Evolutionary conservation across 2,113 vertebrate genomes (phyloP).

Genomic region (Paralichthys olivaceus): DNA sequence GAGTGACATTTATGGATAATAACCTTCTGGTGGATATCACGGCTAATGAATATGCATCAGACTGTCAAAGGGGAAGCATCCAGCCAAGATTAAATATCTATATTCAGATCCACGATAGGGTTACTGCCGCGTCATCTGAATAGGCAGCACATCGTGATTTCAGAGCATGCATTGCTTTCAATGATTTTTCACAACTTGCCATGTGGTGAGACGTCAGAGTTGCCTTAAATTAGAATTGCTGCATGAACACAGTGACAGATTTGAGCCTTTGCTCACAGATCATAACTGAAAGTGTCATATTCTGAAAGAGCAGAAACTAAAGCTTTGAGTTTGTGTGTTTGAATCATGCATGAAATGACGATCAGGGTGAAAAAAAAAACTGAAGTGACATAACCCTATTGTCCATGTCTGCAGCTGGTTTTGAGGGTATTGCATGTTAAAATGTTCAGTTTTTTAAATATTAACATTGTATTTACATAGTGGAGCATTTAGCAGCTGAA

Average conservation of each 20-base stretch:
- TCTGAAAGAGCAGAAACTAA: neutral
- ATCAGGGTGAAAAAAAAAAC: no score
- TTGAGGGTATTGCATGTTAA: no score
- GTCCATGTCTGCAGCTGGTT: no score
- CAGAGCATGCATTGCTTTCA: neutral
- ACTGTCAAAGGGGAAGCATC: slow-evolving; percentile 67
- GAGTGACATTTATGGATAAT: slow-evolving; percentile 86
- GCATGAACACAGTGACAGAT: neutral
- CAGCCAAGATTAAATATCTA: slow-evolving; percentile 69
- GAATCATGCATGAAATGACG: no score
- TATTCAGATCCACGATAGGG: slow-evolving; percentile 58
- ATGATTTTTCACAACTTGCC: slow-evolving; percentile 4
- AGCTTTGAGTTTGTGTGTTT: no score
- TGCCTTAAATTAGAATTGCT: neutral
- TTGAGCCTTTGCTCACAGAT: neutral
- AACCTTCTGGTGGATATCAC: slow-evolving; percentile 83
- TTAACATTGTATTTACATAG: no score
- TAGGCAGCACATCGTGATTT: slow-evolving; percentile 34
- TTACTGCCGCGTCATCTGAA: slow-evolving; percentile 20
- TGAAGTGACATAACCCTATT: no score
- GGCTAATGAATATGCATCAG: slow-evolving; percentile 81
- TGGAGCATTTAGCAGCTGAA: no score
- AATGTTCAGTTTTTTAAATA: no score
- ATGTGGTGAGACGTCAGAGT: neutral
- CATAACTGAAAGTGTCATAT: neutral